Percentiles rank a stretch among this genome's conserved stretches.
phyloP scores from a whole-genome alignment of 2,113 vertebrate species.

The Murina feae region DNA sequence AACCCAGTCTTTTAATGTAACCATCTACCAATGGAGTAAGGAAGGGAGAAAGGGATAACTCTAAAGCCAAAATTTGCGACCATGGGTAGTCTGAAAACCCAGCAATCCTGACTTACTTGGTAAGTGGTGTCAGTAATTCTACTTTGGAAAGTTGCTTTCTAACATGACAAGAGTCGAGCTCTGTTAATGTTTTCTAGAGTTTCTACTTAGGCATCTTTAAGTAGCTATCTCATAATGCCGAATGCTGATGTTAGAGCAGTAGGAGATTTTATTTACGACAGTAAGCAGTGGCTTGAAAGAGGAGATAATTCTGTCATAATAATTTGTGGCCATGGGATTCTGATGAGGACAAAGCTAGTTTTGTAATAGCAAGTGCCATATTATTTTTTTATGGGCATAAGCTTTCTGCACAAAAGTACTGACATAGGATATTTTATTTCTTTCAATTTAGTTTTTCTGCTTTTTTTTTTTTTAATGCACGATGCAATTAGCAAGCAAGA shows the following conservation, averaged over 20 bases:
- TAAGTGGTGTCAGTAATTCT: background rate
- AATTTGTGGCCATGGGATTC: background rate
- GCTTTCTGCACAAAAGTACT: background rate
- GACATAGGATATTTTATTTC: slow-evolving; percentile 48
- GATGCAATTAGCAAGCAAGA: slow-evolving; percentile 81
- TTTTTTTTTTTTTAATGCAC: slow-evolving; percentile 3
- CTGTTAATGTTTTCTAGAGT: background rate
- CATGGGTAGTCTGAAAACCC: background rate
- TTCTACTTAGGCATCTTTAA: background rate
- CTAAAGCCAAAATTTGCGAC: background rate
- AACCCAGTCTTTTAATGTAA: background rate
- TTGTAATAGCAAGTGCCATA: background rate
- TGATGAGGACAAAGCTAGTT: background rate
- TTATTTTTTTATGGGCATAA: background rate
- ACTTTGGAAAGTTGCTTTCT: background rate
- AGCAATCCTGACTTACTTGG: background rate
- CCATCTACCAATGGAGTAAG: background rate
- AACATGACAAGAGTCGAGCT: background rate
- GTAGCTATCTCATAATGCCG: background rate
- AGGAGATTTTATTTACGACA: background rate
- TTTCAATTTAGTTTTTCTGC: slow-evolving; percentile 57
- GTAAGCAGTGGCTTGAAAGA: background rate
- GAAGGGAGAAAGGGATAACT: rapidly evolving
- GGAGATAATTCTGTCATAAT: background rate
- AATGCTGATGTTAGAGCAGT: background rate